A percentile compares a stretch with the other conserved stretches of the same genome.
phyloP scores from a whole-genome alignment of 1,140 invertebrate species.

The Coelopa frigida region DNA sequence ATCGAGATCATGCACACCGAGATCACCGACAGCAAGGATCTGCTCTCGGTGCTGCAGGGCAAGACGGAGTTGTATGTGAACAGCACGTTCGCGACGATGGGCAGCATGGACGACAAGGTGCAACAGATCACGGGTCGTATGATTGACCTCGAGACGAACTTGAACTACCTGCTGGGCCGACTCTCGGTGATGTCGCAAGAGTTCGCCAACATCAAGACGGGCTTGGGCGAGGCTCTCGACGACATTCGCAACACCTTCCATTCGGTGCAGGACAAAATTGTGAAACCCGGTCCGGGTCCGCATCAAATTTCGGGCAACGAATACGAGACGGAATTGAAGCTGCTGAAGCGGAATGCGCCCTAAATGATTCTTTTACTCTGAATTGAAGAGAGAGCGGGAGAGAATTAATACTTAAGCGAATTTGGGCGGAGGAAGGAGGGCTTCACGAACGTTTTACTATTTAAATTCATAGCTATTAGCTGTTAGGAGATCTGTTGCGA shows the following conservation, averaged over 20 bases:
- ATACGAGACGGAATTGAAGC: conserved; percentile 17
- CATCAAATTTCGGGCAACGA: conserved; percentile 14
- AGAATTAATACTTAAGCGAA: conserved; percentile 29
- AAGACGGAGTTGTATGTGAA: conserved; percentile 76
- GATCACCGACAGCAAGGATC: conserved; percentile 64
- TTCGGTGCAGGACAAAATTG: conserved; percentile 55
- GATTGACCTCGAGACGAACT: conserved; percentile 71
- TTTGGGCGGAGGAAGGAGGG: conserved; percentile 19
- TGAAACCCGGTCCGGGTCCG: conserved; percentile 13
- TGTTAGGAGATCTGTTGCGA: conserved; percentile 3
- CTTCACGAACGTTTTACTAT: conserved; percentile 13
- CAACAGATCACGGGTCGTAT: conserved; percentile 70
- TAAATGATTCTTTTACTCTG: background rate
- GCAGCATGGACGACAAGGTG: conserved; percentile 72
- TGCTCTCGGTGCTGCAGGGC: conserved; percentile 66
- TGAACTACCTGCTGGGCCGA: conserved; percentile 76
- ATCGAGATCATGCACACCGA: conserved; percentile 84
- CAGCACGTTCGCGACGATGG: conserved; percentile 72
- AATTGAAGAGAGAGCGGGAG: conserved; percentile 20
- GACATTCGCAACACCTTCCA: conserved; percentile 63
- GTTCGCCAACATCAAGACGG: conserved; percentile 75
- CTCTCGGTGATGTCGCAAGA: conserved; percentile 76
- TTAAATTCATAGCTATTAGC: conserved; percentile 25
- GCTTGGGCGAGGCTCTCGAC: conserved; percentile 62
- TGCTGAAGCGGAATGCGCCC: conserved; percentile 14